Conservation (phyloP, 2,797 vertebrate genomes). For the Sebastes ruberrimus region DNA sequence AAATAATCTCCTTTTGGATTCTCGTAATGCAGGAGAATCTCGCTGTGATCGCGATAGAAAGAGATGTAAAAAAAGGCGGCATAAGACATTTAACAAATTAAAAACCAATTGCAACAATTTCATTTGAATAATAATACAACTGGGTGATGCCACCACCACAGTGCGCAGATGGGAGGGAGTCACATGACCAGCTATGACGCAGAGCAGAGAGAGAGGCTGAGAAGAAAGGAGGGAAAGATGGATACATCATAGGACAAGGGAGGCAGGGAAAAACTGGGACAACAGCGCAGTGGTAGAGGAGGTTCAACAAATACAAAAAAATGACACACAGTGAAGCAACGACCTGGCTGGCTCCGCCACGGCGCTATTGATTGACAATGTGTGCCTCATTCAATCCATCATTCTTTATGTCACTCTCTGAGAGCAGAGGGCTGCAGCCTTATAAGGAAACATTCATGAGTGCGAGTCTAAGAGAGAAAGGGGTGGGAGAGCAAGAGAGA, state of each 20-base stretch:
- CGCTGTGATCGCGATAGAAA: background rate
- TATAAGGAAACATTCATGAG: slow-evolving; percentile 78
- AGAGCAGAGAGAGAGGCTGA: slow-evolving; percentile 57
- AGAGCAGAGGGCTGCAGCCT: slow-evolving; percentile 69
- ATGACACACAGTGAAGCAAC: background rate
- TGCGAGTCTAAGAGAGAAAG: slow-evolving; percentile 43
- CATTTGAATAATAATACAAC: slow-evolving; percentile 39
- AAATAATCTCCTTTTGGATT: slow-evolving; percentile 34
- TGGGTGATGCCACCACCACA: slow-evolving; percentile 47
- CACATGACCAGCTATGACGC: slow-evolving; percentile 73
- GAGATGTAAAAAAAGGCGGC: background rate
- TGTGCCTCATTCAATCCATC: slow-evolving; percentile 48
- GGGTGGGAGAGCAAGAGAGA: slow-evolving; percentile 47
- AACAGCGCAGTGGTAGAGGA: slow-evolving; percentile 7
- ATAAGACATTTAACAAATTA: background rate
- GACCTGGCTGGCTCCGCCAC: slow-evolving; percentile 15
- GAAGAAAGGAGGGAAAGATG: slow-evolving; percentile 71
- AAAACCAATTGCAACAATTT: slow-evolving; percentile 16
- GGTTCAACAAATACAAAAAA: slow-evolving; percentile 31
- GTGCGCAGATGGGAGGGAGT: slow-evolving; percentile 60
- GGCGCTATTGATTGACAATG: slow-evolving; percentile 31
- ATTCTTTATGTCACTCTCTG: slow-evolving; percentile 52
- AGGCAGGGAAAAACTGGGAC: slow-evolving; percentile 48
- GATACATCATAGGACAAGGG: slow-evolving; percentile 47
- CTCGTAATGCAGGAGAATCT: background rate